phyloP scores from a whole-genome alignment of 2,888 invertebrate genomes.

The Trissoscelio sp. region DNA sequence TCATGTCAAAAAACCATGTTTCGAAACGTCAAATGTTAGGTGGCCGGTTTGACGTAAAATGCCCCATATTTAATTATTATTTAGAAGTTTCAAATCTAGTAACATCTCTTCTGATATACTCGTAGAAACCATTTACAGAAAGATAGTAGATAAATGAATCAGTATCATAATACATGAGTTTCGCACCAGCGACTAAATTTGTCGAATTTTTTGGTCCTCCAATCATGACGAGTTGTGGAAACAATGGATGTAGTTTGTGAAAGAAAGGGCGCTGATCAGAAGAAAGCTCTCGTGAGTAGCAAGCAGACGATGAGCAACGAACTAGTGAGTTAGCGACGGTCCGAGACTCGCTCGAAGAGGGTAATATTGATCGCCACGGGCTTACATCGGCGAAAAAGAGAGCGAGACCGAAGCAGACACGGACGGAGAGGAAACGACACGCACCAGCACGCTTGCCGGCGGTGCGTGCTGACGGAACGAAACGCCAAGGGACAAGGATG shows the following conservation, averaged over 20 bases:
- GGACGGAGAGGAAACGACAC: slow-evolving; percentile 55
- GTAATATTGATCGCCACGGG: slow-evolving; percentile 83
- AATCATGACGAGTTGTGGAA: slow-evolving; percentile 39
- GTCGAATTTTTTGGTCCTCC: background rate
- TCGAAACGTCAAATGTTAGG: no score
- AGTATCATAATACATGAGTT: no score
- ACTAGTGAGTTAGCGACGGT: slow-evolving; percentile 70
- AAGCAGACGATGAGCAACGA: slow-evolving; percentile 72
- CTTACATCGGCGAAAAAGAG: slow-evolving; percentile 78
- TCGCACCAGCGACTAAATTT: no score
- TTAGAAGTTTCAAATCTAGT: no score
- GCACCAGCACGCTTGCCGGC: slow-evolving; percentile 53
- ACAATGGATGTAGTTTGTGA: slow-evolving; percentile 46
- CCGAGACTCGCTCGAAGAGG: slow-evolving; percentile 79
- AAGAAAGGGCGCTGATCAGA: slow-evolving; percentile 50
- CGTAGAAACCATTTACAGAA: no score
- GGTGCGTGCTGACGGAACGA: slow-evolving; percentile 56
- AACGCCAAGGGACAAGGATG: slow-evolving; percentile 46
- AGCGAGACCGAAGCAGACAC: slow-evolving; percentile 58
- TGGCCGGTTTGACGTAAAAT: no score
- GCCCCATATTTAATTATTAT: no score
- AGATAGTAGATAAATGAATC: no score
- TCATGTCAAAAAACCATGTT: no score
- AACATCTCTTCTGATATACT: no score
- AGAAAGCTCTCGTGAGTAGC: slow-evolving; percentile 60